phyloP scores from a whole-genome alignment of 92 coral and sea anemone genomes.

The Umimayanthus chanpuru region DNA sequence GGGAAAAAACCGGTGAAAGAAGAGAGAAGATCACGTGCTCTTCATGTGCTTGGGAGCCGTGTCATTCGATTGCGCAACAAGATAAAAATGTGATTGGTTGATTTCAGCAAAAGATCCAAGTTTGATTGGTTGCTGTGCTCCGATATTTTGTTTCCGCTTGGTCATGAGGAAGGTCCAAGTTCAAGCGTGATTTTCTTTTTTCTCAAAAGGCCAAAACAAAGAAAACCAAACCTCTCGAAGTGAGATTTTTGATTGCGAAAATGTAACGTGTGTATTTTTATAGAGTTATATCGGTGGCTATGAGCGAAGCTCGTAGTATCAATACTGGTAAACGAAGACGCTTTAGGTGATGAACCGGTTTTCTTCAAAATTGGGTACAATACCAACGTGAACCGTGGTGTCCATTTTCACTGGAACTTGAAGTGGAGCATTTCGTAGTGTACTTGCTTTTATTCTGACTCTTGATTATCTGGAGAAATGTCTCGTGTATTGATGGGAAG shows the following conservation, averaged over 20 bases:
- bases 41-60: constrained; percentile 25
- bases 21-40: constrained; percentile 3
- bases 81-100: background rate
- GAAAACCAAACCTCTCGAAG: background rate
- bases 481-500: constrained; percentile 42
- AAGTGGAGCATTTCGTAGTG: background rate
- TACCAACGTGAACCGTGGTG: background rate
- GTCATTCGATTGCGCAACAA: background rate
- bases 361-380: background rate
- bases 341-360: background rate
- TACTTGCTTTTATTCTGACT: background rate
- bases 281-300: background rate
- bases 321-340: background rate
- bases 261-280: background rate
- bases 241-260: background rate
- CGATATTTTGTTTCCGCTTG: background rate
- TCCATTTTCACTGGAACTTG: constrained; percentile 3
- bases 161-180: constrained; percentile 20
- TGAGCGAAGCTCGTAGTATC: background rate
- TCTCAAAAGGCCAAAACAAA: no score
- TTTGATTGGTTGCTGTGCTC: background rate
- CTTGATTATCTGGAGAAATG: constrained; percentile 24
- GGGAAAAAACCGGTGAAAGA: background rate
- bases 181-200: background rate
- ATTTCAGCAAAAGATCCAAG: background rate